Conservation (phyloP, 2,888 invertebrate species). For the Pseudanteris insignis region DNA sequence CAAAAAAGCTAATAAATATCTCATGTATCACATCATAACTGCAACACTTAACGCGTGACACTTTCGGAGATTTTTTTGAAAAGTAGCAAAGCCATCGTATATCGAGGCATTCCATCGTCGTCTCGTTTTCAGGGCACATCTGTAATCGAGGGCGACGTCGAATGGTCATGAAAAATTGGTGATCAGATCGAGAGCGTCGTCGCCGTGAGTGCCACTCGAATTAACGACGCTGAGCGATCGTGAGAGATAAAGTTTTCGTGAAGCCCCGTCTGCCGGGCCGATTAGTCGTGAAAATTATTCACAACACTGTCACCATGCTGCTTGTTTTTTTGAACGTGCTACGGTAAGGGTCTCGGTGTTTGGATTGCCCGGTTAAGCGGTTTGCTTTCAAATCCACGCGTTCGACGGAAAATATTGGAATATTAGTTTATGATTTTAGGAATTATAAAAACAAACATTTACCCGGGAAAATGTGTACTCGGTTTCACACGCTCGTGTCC, state of each 20-base stretch:
- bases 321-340: conserved; percentile 18
- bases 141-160: too few species aligned
- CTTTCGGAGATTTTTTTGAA: conserved; percentile 27
- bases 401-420: conserved; percentile 5
- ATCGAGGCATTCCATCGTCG: conserved; percentile 25
- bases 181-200: conserved; percentile 6
- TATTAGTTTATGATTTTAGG: conserved; percentile 14
- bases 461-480: background rate
- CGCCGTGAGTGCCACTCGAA: conserved; percentile 22
- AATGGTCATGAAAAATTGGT: conserved; percentile 9
- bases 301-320: conserved; percentile 23
- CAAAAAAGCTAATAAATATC: conserved; percentile 34
- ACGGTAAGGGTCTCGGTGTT: conserved; percentile 9
- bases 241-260: conserved; percentile 33
- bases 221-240: conserved; percentile 32
- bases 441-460: conserved; percentile 21
- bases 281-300: conserved; percentile 35
- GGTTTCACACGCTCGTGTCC: conserved; percentile 6
- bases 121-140: conserved; percentile 22
- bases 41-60: conserved; percentile 41
- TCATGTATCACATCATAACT: conserved; percentile 37
- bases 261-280: conserved; percentile 14
- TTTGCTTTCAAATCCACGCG: conserved; percentile 4
- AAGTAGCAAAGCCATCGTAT: conserved; percentile 29
- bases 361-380: conserved; percentile 8